These are phyloP conservation scores for Drosophila histrio DNA, from an alignment of 2,888 invertebrate species.

Conservation along the genomic window DNA sequence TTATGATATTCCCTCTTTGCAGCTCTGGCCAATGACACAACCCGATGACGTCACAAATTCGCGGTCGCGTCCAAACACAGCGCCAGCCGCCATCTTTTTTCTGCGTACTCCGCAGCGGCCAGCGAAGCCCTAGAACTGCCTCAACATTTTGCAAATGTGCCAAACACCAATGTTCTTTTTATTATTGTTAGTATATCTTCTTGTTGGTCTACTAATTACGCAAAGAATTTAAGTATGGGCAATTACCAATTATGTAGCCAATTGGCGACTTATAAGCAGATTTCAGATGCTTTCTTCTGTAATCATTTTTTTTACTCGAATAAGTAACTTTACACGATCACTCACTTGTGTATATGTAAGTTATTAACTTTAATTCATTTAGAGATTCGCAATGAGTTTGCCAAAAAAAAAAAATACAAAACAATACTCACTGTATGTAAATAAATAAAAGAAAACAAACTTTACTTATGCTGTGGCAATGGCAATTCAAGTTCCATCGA, in stretches of 20 bases:
- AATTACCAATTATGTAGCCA: too few species aligned
- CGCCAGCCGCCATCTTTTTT: slow-evolving; percentile 63
- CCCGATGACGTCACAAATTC: slow-evolving; percentile 19
- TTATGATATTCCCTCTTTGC: neutral
- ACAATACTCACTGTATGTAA: too few species aligned
- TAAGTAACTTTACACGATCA: too few species aligned
- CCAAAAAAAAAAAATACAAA: too few species aligned
- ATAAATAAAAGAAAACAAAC: too few species aligned
- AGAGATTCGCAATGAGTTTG: too few species aligned
- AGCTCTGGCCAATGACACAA: slow-evolving; percentile 62
- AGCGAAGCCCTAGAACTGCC: slow-evolving; percentile 4
- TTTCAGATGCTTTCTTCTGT: too few species aligned
- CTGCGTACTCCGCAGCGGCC: slow-evolving; percentile 16
- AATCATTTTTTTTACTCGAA: too few species aligned
- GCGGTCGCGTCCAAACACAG: slow-evolving; percentile 66
- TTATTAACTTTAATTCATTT: neutral
- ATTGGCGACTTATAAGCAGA: neutral
- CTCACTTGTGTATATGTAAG: too few species aligned
- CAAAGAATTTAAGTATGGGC: too few species aligned
- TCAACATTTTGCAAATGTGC: slow-evolving; percentile 53
- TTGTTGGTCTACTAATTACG: neutral
- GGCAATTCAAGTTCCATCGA: too few species aligned
- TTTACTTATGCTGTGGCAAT: too few species aligned
- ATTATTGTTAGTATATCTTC: neutral
- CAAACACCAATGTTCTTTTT: slow-evolving; percentile 52